phyloP scores from a whole-genome alignment of 30 jellyfish, hydroid and myxozoan genomes.

The Chrysaora quinquecirrha region DNA sequence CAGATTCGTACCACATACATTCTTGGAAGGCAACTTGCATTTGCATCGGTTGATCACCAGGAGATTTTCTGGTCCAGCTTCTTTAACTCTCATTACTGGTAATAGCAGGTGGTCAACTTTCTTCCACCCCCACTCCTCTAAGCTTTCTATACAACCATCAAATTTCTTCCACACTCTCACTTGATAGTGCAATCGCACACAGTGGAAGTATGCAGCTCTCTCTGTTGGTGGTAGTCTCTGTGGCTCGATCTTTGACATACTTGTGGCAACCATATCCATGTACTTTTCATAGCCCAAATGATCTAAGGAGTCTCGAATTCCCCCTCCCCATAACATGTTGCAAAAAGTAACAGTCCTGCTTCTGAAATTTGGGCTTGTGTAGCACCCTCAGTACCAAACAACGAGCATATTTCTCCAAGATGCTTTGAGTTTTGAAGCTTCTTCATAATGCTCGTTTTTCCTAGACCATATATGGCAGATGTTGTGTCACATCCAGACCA shows the following conservation, averaged over 20 bases:
- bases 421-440: constrained; percentile 8
- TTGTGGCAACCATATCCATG: constrained; percentile 19
- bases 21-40: constrained; percentile 12
- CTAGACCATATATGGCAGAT: constrained; percentile 14
- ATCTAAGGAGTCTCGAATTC: constrained; percentile 4
- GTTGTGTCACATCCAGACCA: constrained; percentile 49
- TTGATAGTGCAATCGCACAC: constrained; percentile 22
- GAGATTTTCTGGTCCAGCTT: constrained; percentile 12
- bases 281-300: constrained; percentile 7
- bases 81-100: constrained; percentile 10
- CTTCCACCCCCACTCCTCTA: constrained; percentile 17
- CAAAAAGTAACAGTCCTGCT: constrained; percentile 14
- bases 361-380: constrained; percentile 16
- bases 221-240: constrained; percentile 35
- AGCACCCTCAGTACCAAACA: constrained; percentile 5
- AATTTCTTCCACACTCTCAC: constrained; percentile 23
- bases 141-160: background rate
- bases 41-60: constrained; percentile 19
- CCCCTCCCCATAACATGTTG: constrained; percentile 13
- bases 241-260: constrained; percentile 13
- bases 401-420: constrained; percentile 2
- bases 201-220: constrained; percentile 39
- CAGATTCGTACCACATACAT: constrained; percentile 1
- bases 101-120: constrained; percentile 7
- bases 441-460: constrained; percentile 14